A percentile compares a stretch with the other conserved stretches of the same genome.
Conservation (phyloP, 2,113 vertebrate genomes). For the Tachuris rubrigastra region DNA sequence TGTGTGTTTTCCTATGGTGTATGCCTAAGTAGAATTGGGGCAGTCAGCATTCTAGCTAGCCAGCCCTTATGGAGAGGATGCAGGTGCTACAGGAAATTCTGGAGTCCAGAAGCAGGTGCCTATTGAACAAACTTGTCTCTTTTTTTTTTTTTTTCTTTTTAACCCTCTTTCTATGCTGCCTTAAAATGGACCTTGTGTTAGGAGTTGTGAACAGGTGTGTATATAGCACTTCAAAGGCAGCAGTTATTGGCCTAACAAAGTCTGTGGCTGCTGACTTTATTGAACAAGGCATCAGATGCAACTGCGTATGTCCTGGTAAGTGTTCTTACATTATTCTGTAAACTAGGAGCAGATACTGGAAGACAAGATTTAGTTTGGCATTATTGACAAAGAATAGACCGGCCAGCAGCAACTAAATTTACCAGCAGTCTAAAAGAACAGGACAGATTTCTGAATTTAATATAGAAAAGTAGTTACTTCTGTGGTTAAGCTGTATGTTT, state of each 20-base stretch:
- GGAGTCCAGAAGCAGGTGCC: not conserved
- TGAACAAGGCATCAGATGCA: constrained; percentile 91
- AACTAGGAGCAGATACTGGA: not conserved
- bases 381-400: not conserved
- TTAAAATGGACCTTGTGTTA: constrained; percentile 23
- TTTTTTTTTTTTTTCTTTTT: not conserved
- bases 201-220: constrained; percentile 90
- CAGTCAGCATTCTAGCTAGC: not conserved
- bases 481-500: not conserved
- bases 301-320: constrained; percentile 93
- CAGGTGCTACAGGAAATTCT: not conserved
- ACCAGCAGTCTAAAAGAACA: not conserved
- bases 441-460: not conserved
- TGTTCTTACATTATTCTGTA: not conserved
- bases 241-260: constrained; percentile 93
- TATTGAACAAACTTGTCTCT: not conserved
- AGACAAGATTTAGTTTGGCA: not conserved
- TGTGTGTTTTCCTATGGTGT: not conserved
- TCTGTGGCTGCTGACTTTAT: constrained; percentile 93
- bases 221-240: constrained; percentile 91
- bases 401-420: not conserved
- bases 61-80: not conserved
- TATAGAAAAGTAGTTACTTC: not conserved
- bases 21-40: not conserved
- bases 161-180: not conserved